Conservation (phyloP, 2,797 vertebrate genomes). For the Odontamblyopus lacepedii region DNA sequence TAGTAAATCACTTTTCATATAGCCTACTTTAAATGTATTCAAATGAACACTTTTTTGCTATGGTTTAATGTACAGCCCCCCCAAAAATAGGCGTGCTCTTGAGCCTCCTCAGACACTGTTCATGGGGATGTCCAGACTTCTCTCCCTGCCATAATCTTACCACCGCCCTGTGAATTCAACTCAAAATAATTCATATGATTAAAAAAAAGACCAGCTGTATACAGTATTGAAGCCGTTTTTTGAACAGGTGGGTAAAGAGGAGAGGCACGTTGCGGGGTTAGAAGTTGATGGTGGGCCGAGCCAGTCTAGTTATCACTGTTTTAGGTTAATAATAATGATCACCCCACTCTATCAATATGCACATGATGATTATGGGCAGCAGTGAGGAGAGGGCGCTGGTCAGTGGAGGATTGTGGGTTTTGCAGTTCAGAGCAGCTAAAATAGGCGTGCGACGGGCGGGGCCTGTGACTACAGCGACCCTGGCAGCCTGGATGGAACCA, state of each 20-base stretch:
- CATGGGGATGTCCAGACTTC: too few relatives aligned
- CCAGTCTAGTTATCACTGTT: slow-evolving; percentile 41
- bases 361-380: slow-evolving; percentile 72
- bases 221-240: neutral
- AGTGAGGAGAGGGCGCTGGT: slow-evolving; percentile 71
- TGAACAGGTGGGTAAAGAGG: neutral
- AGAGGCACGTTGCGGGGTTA: neutral
- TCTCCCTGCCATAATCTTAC: neutral
- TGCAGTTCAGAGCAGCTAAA: slow-evolving; percentile 77
- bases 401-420: slow-evolving; percentile 77
- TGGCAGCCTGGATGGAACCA: slow-evolving; percentile 68
- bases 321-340: slow-evolving; percentile 74
- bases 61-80: too few relatives aligned
- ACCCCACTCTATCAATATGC: slow-evolving; percentile 76
- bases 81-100: too few relatives aligned
- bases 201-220: too few relatives aligned
- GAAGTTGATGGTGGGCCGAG: neutral
- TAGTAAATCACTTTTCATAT: too few relatives aligned
- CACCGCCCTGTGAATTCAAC: neutral
- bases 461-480: slow-evolving; percentile 63
- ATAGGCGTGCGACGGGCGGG: slow-evolving; percentile 68
- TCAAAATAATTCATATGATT: neutral
- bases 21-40: too few relatives aligned
- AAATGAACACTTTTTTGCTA: too few relatives aligned
- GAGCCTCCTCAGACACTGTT: too few relatives aligned